phyloP scores from a whole-genome alignment of 2,797 vertebrate genomes.

The Anisognathus igniventris region DNA sequence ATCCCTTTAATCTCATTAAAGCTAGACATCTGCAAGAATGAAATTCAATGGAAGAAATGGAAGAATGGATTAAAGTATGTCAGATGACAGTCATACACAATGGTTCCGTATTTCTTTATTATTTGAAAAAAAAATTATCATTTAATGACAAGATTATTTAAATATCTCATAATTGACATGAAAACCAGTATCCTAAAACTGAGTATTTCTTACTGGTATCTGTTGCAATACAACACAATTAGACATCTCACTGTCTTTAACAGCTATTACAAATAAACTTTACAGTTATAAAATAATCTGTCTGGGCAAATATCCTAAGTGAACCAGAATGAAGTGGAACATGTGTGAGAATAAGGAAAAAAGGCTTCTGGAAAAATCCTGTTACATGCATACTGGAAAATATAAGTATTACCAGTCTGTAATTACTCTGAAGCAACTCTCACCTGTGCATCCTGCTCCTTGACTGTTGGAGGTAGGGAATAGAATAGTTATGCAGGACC shows the following conservation, averaged over 20 bases:
- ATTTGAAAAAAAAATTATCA: neutral
- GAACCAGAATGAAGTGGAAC: neutral
- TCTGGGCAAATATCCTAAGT: neutral
- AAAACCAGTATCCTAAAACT: neutral
- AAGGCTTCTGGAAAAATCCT: neutral
- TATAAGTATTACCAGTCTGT: neutral
- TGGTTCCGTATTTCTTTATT: neutral
- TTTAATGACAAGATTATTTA: neutral
- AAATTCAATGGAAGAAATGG: slow-evolving; percentile 1
- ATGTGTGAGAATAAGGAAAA: neutral
- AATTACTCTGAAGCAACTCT: neutral
- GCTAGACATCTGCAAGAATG: slow-evolving; percentile 27
- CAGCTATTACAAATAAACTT: neutral
- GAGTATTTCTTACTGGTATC: neutral
- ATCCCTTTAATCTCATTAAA: neutral
- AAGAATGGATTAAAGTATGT: neutral
- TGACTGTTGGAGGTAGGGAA: neutral
- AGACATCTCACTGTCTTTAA: neutral
- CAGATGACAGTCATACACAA: neutral
- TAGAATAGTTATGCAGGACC: neutral
- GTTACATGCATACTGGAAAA: neutral
- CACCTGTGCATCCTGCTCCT: neutral
- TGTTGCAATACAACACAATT: neutral
- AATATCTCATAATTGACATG: neutral
- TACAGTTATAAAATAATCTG: neutral